These are phyloP conservation scores for Momotus momota DNA, from an alignment of 2,797 vertebrate species.

Conservation along the genomic window DNA sequence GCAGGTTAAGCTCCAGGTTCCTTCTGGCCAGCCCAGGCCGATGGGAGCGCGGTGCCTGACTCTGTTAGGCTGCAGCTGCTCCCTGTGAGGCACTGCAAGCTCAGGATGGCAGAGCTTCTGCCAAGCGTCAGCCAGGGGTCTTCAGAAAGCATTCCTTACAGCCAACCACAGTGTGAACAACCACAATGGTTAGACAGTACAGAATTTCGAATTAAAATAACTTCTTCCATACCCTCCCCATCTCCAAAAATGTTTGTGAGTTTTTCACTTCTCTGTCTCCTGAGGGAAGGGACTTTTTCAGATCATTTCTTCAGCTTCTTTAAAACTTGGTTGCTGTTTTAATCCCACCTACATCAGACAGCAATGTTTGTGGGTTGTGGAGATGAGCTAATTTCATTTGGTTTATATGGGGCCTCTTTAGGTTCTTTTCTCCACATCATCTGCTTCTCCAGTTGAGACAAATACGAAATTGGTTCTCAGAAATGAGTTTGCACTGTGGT, in stretches of 20 bases:
- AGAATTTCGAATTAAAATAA: neutral
- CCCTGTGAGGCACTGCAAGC: neutral
- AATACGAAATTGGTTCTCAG: neutral
- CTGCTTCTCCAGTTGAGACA: neutral
- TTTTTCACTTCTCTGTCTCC: neutral
- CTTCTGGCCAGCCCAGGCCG: neutral
- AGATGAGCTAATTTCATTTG: neutral
- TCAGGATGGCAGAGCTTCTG: rapidly evolving
- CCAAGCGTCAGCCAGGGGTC: rapidly evolving
- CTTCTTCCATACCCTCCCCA: neutral
- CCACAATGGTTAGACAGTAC: neutral
- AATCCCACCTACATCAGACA: neutral
- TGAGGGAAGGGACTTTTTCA: neutral
- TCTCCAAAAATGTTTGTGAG: neutral
- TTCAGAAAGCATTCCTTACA: neutral
- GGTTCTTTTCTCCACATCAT: neutral
- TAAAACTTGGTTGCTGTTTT: neutral
- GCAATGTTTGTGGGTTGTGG: neutral
- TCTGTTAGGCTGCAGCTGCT: neutral
- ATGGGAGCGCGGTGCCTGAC: neutral
- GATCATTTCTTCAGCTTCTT: neutral
- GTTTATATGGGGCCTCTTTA: neutral
- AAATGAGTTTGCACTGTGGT: neutral
- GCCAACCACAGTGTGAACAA: neutral
- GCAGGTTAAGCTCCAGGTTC: neutral